Evolutionary conservation across 2,888 invertebrate species (phyloP), one percentile per base, ranked within the genome.

Genomic region (Euplagia quadripunctaria): DNA sequence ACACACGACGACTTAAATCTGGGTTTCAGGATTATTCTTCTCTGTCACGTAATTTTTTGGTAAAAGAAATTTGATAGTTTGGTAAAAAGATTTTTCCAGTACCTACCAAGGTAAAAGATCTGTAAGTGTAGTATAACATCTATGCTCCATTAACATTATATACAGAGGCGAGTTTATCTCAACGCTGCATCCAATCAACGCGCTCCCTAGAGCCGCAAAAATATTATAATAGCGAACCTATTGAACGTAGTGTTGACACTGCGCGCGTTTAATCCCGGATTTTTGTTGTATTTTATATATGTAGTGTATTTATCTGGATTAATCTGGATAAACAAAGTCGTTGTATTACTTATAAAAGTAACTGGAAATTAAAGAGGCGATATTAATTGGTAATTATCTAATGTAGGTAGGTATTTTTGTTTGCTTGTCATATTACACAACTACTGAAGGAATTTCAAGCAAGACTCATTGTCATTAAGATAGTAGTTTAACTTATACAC

Each of bases 101-200:
- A 2, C 55, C 8, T 20, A 58, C 20, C 4, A 11, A 58, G 55
- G 2, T 20, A 20, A 14, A 61, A 61, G 12, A 31, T 61, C 12
- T 61, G 12, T 31, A 61, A 12, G 31, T 61, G 7, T 61, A 58
- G 42, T 64, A 63, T 42, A 63, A 42, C 69, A 55, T 68, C 67
- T 75, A 70, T 73, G 70, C 31, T 73, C 80, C 87, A 88, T 89
- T 88, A 88, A 86, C 86, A 79, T 81, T 82, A 83, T 89, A 87
- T 89, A 89, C 86, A 84, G 84, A 80, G 84, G 86, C 83, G 86
- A 89, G 89, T 88, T 85, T 87, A 84, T 86, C 89, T 87, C 83
- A 79, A 83, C 84, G 85, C 81, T 86, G 90, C 90, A 90, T 91
- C 90, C 93, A 92, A 93, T 93, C 92, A 91, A 83, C 82, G 76